These are phyloP conservation scores for Anser cygnoides DNA, from an alignment of 2,113 vertebrate genomes.

Conservation along the genomic window DNA sequence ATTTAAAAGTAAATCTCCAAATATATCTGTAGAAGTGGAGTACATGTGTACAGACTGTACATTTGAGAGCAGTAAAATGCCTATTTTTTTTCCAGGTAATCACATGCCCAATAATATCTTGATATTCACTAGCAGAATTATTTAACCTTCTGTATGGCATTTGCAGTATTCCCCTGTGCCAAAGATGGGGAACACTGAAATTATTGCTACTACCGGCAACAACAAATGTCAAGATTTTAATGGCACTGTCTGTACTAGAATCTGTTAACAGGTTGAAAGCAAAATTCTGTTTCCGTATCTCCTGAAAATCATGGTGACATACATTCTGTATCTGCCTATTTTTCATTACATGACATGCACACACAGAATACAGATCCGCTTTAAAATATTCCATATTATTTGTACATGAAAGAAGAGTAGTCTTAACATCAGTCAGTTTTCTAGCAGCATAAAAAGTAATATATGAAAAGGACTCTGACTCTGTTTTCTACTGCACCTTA, in stretches of 20 bases:
- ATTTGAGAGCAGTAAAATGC: not conserved
- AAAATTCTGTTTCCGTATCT: not conserved
- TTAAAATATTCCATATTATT: not conserved
- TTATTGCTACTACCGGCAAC: not conserved
- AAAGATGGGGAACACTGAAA: not conserved
- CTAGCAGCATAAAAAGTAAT: not conserved
- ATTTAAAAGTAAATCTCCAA: not conserved
- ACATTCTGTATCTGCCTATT: not conserved
- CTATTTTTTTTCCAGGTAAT: not conserved
- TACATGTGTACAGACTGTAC: not conserved
- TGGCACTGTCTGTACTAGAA: not conserved
- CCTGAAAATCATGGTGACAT: not conserved
- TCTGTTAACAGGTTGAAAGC: not conserved
- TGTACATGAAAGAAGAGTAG: not conserved
- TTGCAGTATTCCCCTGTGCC: not conserved
- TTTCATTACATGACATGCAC: not conserved
- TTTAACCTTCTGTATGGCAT: not conserved
- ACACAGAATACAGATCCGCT: not conserved
- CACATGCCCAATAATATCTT: not conserved
- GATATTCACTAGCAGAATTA: not conserved
- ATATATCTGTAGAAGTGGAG: not conserved
- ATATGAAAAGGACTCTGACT: not conserved
- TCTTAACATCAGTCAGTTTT: not conserved
- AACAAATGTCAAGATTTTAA: slow-evolving; percentile 13
- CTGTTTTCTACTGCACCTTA: not conserved